Evolutionary conservation across 2,888 invertebrate species (phyloP).

Genomic region (Seladonia tumulorum): DNA sequence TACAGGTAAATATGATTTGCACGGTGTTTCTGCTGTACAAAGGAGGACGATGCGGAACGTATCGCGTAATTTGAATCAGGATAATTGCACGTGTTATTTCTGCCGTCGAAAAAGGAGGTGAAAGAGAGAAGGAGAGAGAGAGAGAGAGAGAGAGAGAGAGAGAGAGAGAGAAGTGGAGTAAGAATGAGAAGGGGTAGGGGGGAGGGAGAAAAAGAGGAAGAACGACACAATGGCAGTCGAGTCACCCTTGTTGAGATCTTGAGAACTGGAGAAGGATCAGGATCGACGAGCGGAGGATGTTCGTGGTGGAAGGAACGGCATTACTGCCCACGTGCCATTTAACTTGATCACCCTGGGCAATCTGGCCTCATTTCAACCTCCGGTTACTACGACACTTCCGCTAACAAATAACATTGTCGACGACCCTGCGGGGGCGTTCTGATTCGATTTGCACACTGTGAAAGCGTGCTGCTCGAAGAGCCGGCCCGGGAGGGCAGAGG

Average conservation of each 20-base stretch:
- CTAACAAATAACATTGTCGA: slow-evolving; percentile 84
- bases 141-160: not conserved
- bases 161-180: not conserved
- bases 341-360: slow-evolving; percentile 84
- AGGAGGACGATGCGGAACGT: not conserved
- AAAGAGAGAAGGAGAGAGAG: too few relatives aligned
- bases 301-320: slow-evolving; percentile 62
- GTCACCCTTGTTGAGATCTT: slow-evolving; percentile 34
- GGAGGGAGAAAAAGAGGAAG: not conserved
- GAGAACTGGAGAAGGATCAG: slow-evolving; percentile 29
- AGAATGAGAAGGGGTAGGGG: not conserved
- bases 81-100: not conserved
- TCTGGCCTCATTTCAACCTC: slow-evolving; percentile 84
- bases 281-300: slow-evolving; percentile 34
- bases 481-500: slow-evolving; percentile 19
- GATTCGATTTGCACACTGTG: slow-evolving; percentile 82
- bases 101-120: not conserved
- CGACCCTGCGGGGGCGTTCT: slow-evolving; percentile 79
- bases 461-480: slow-evolving; percentile 66
- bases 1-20: not conserved
- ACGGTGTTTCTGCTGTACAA: not conserved
- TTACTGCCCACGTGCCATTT: slow-evolving; percentile 83
- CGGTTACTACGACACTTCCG: slow-evolving; percentile 82
- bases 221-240: not conserved
- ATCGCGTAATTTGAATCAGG: not conserved